Percentiles rank a stretch among this genome's conserved stretches.
Conservation (phyloP, 92 coral and sea anemone species). For the Zoanthus gigantus region DNA sequence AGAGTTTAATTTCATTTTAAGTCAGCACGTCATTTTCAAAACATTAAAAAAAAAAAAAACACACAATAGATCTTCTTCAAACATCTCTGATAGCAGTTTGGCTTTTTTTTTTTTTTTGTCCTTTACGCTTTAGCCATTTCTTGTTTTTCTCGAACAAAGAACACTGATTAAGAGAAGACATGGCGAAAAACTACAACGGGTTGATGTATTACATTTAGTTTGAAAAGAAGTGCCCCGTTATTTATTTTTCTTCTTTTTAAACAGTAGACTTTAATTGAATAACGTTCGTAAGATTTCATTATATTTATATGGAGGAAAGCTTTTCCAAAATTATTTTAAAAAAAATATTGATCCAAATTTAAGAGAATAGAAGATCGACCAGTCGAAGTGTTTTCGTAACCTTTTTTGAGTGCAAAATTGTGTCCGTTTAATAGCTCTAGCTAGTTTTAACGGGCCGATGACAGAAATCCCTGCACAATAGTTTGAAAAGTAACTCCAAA, state of each 20-base stretch:
- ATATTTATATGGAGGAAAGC: neutral
- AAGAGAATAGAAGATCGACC: neutral
- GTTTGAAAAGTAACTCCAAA: constrained; percentile 3
- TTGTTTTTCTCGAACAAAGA: neutral
- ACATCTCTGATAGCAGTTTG: constrained; percentile 21
- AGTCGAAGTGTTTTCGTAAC: neutral
- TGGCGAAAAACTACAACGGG: constrained; percentile 19
- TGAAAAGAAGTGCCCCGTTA: neutral
- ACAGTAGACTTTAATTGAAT: constrained; percentile 28
- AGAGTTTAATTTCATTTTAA: neutral
- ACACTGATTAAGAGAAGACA: neutral
- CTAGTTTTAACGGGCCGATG: constrained; percentile 38
- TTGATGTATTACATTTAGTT: neutral
- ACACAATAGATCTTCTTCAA: constrained; percentile 25
- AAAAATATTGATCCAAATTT: neutral
- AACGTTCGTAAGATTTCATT: neutral
- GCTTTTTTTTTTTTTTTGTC: constrained; percentile 9
- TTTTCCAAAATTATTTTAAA: neutral
- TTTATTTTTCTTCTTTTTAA: constrained; percentile 23
- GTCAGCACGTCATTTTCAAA: constrained; percentile 10
- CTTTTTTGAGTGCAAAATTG: constrained; percentile 4
- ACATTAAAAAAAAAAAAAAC: neutral
- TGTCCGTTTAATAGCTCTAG: neutral
- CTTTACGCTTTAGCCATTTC: neutral
- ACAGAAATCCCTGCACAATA: constrained; percentile 30